Evolutionary conservation across 2,113 vertebrate genomes (phyloP).

Genomic region (Caranx melampygus): DNA sequence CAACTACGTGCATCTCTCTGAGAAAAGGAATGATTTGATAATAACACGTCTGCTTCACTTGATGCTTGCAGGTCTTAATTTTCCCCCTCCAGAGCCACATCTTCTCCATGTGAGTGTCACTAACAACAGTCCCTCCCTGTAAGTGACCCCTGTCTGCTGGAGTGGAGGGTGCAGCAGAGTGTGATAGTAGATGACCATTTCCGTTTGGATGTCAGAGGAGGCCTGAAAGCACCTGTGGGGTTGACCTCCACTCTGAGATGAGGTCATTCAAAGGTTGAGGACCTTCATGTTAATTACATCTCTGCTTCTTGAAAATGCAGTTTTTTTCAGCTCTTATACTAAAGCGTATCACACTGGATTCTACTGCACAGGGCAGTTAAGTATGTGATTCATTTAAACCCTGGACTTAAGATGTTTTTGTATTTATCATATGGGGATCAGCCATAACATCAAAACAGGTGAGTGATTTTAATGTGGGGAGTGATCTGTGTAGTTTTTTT

Average conservation of each 20-base stretch:
- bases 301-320: constrained; percentile 1
- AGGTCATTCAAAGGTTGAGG: constrained; percentile 17
- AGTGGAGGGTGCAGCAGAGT: not conserved
- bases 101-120: constrained; percentile 16
- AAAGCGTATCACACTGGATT: not conserved
- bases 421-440: not conserved
- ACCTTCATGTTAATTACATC: not conserved
- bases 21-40: constrained; percentile 7
- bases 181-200: constrained; percentile 25
- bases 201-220: constrained; percentile 6
- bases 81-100: not conserved
- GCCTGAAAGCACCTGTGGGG: not conserved
- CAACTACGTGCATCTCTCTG: constrained; percentile 21
- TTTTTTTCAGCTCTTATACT: not conserved
- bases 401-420: not conserved
- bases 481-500: no score
- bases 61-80: not conserved
- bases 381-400: not conserved
- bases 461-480: no score
- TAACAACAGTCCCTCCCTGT: constrained; percentile 31
- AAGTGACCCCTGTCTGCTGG: constrained; percentile 12
- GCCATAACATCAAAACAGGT: no score
- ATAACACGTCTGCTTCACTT: constrained; percentile 16
- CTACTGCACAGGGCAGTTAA: not conserved
- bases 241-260: constrained; percentile 1